Base-by-base conservation (phyloP, 2,113 vertebrate genomes). In the Abramis brama region DNA sequence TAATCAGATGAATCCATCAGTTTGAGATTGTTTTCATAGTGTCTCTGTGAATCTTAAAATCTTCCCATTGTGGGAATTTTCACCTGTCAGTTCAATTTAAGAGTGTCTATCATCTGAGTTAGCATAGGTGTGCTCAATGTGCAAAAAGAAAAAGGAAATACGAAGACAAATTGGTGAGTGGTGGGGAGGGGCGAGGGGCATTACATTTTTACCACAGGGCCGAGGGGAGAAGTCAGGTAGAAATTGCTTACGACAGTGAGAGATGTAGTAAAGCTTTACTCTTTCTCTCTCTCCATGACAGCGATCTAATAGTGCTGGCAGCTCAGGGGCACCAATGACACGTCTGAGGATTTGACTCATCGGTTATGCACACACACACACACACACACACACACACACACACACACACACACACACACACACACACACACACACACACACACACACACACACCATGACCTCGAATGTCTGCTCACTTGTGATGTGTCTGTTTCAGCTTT, bases 171-270 rank as follows among this genome's bases (percentile, higher is more conserved):
- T 36, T 47, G 30, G 43, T 30, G 68, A 43, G 81, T 8, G 25
- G 59, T 43, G 25, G 76, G 75, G 30, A 17, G 78, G 78, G 70
- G 79, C 60, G 78, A 76, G 81, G 70, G 71, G 83, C 89, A 92
- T 94, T 92, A 90, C 3, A 89, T 89, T 85, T 94, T 93, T 30
- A 89, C 83, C 87, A 86, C 86, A 83, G 59, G 75, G 90, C 91
- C 89, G 91, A 93, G 88, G 90, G 91, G 91, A 88, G 91, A 90
- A 90, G 89, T 36, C 89, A 75, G 90, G 89, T 90, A 93, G 92
- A 94, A 94, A 93, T 92, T 90, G 91, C 90, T 91, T 91, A 91
- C 91, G 93, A 91, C 88, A 87, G 89, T 87, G 89, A 84, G 91
- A 91, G 90, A 89, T 90, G 90, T 87, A 87, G 79, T 64, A 80